Percentiles rank a stretch among this genome's conserved stretches.
phyloP scores from a whole-genome alignment of 2,113 vertebrate species.

The Siphamia tubifer region DNA sequence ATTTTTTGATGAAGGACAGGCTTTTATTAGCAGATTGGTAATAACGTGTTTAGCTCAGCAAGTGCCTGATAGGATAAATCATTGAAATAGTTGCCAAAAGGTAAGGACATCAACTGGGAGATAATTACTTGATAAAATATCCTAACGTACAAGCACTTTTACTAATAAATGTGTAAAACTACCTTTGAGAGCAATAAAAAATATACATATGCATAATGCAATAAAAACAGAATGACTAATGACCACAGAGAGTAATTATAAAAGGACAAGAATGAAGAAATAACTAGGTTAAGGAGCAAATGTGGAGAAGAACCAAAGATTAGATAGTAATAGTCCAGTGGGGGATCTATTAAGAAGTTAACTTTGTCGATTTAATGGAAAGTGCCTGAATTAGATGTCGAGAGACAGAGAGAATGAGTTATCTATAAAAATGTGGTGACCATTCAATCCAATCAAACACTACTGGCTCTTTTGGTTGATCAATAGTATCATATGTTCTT shows the following conservation, averaged over 20 bases:
- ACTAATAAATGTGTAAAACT: too few species aligned
- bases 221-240: too few species aligned
- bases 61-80: background rate
- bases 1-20: background rate
- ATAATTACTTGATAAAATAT: too few species aligned
- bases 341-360: background rate
- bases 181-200: too few species aligned
- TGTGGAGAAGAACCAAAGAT: background rate
- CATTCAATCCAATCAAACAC: background rate
- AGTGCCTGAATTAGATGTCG: background rate
- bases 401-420: background rate
- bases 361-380: background rate
- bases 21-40: background rate
- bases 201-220: too few species aligned
- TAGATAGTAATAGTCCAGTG: too few species aligned
- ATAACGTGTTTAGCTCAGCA: background rate
- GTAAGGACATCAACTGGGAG: too few species aligned
- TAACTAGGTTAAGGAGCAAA: too few species aligned
- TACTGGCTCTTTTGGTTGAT: background rate
- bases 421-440: background rate
- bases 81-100: too few species aligned
- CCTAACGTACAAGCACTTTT: too few species aligned
- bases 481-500: background rate
- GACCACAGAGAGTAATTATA: too few species aligned
- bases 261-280: too few species aligned